Base-by-base conservation (phyloP, 35 echinoderm and acorn worm species). In the Strongylocentrotus purpuratus region DNA sequence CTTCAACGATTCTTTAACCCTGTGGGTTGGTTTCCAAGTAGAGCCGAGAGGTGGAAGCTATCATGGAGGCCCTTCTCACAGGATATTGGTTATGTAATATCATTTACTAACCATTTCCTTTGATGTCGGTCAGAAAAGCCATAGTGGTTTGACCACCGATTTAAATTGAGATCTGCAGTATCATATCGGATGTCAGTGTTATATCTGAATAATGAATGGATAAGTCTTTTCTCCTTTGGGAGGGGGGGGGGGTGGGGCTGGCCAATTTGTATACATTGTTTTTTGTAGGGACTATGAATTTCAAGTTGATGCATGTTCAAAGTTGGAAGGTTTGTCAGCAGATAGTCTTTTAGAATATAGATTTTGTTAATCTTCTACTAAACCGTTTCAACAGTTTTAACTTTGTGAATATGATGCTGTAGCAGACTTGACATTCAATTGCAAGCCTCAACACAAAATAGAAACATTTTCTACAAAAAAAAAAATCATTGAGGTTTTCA, bases 71-170 rank as follows among this genome's bases (percentile, higher is more conserved):
- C 65, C 61, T 71, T 33, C 12, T n/a, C 87, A 89, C 15, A 89
- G 87, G 87, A 89, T 33, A 89, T 33, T 17, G n/a, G 32, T 89
- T 31, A 89, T 46, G 45, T 89, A 89, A 89, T 31, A 15, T 33
- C 87, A 89, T 89, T 89, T 45, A 46, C 32, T 89, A 20, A 45
- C 87, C 87, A 89, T 89, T 89, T 89, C 87, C 87, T 89, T 46
- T 89, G 65, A 5, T 78, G 65, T 78, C 18, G 65, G 65, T 9
- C 65, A 78, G 7, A 22, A 78, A 78, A n/a, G 4, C 20, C 65
- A n/a, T n/a, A 31, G n/a, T n/a, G n/a, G 25, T 78, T 78, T 78
- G 65, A 78, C 65, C 65, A 28, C 22, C n/a, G 65, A 55, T 55
- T 28, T 78, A n/a, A 78, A 78, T 78, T 78, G 25, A 28, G 65